Conservation (phyloP, 1,140 invertebrate species). For the Drosophila santomea region DNA sequence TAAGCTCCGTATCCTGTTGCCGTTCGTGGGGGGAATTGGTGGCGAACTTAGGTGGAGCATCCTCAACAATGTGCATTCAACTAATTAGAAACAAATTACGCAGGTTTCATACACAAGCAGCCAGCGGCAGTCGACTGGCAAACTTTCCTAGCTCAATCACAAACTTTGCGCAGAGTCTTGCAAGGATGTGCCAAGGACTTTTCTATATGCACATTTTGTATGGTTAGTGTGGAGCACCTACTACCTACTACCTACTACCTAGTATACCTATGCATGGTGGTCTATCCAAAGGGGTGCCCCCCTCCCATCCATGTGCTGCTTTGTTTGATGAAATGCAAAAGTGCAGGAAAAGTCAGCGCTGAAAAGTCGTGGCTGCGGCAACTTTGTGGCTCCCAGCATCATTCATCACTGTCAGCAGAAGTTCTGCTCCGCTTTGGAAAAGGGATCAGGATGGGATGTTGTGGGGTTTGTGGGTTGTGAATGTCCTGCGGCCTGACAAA, state of each 20-base stretch:
- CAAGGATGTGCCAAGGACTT: constrained; percentile 39
- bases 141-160: constrained; percentile 77
- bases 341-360: constrained; percentile 62
- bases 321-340: constrained; percentile 66
- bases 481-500: constrained; percentile 64
- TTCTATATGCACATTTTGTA: constrained; percentile 21
- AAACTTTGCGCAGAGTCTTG: constrained; percentile 60
- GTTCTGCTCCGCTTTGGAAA: constrained; percentile 1
- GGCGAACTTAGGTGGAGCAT: constrained; percentile 22
- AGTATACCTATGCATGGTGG: background rate
- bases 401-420: constrained; percentile 67
- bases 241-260: background rate
- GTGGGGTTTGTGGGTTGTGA: background rate
- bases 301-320: constrained; percentile 1
- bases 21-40: background rate
- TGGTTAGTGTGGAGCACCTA: constrained; percentile 6
- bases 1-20: constrained; percentile 23
- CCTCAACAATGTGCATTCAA: constrained; percentile 75
- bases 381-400: constrained; percentile 70
- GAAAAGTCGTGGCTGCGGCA: constrained; percentile 61
- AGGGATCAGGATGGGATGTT: too few relatives aligned
- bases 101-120: constrained; percentile 73
- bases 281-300: background rate
- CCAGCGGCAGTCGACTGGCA: constrained; percentile 21
- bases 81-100: constrained; percentile 82